Percentiles rank a stretch among this genome's conserved stretches.
phyloP scores from a whole-genome alignment of 2,797 vertebrate genomes.

The Peromyscus attwateri region DNA sequence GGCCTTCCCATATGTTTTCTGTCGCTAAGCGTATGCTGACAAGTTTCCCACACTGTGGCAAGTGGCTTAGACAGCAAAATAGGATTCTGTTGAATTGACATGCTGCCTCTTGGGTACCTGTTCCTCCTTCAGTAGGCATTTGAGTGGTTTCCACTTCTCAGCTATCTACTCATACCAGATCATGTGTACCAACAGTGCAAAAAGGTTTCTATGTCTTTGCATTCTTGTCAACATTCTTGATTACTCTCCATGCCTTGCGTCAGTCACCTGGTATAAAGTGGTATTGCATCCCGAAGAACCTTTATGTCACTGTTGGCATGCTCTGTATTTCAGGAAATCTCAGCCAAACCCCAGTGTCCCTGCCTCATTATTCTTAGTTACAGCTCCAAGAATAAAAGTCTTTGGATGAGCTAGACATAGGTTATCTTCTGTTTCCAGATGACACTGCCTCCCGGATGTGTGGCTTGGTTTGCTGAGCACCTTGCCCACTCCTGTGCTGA shows the following conservation, averaged over 20 bases:
- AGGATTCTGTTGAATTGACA: background rate
- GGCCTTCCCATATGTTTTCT: background rate
- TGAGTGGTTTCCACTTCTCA: background rate
- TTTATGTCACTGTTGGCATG: background rate
- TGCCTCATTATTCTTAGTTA: background rate
- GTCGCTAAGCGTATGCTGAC: background rate
- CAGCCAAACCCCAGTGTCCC: background rate
- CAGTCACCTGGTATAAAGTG: background rate
- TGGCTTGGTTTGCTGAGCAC: background rate
- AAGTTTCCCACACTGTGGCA: background rate
- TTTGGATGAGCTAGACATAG: background rate
- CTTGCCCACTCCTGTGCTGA: background rate
- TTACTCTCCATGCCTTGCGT: background rate
- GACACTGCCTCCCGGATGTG: background rate
- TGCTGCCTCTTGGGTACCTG: background rate
- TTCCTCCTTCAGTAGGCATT: background rate
- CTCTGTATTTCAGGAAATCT: background rate
- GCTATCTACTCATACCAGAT: background rate
- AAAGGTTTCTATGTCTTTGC: background rate
- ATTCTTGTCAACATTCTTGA: background rate
- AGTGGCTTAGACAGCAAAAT: background rate
- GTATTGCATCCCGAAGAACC: background rate
- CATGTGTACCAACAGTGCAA: rapidly evolving
- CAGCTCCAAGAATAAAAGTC: background rate
- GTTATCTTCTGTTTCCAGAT: background rate